A percentile compares a stretch with the other conserved stretches of the same genome.
These are phyloP conservation scores for Rhabdomys dilectus DNA, from an alignment of 2,113 vertebrate species.

Conservation along the genomic window DNA sequence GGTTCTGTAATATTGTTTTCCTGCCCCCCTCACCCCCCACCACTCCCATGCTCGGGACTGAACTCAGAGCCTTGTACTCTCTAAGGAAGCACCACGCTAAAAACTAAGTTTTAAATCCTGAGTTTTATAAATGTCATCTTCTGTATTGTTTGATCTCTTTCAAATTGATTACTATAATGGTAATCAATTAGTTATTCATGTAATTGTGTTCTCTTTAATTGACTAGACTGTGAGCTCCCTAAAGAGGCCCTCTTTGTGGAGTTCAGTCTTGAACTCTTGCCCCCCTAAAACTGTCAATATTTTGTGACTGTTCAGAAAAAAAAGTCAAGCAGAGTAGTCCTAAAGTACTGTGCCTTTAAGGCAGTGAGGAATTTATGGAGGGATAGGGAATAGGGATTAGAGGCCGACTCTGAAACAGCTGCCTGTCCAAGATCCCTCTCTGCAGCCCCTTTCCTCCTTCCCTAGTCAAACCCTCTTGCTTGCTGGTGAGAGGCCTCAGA, in stretches of 20 bases:
- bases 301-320: background rate
- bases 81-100: background rate
- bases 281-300: background rate
- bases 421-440: background rate
- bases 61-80: background rate
- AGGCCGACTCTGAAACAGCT: background rate
- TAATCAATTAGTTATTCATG: constrained; percentile 20
- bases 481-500: constrained; percentile 65
- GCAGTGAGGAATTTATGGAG: constrained; percentile 33
- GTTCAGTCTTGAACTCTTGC: background rate
- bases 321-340: background rate
- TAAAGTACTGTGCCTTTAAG: constrained; percentile 74
- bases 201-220: background rate
- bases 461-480: constrained; percentile 17
- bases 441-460: constrained; percentile 14
- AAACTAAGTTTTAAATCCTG: background rate
- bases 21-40: too few relatives aligned
- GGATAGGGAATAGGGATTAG: constrained; percentile 28
- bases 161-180: background rate
- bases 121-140: constrained; percentile 5
- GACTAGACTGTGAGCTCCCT: background rate
- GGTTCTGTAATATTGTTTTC: too few relatives aligned
- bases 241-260: background rate
- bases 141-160: constrained; percentile 15
- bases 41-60: background rate